Evolutionary conservation across 1,140 invertebrate genomes (phyloP).

Genomic region (Sminthurides bifidus): DNA sequence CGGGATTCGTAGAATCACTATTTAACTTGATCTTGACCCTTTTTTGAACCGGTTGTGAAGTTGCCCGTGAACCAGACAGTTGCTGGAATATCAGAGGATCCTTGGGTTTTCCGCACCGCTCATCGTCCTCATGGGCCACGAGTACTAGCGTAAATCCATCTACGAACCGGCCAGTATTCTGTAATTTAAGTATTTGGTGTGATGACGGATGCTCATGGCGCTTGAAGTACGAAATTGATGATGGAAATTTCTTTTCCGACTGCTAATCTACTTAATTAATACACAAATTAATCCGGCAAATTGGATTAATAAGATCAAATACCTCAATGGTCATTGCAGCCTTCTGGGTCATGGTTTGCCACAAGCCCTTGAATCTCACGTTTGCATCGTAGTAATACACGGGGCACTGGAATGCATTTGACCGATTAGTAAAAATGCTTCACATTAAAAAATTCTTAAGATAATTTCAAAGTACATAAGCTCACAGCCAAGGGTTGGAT

Average conservation of each 20-base stretch:
- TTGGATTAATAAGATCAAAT: background rate
- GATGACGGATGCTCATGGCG: background rate
- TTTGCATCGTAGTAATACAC: constrained; percentile 21
- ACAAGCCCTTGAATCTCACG: constrained; percentile 17
- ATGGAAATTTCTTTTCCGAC: background rate
- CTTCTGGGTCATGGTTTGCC: constrained; percentile 25
- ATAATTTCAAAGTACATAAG: background rate
- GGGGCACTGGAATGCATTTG: constrained; percentile 28
- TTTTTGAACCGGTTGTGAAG: background rate
- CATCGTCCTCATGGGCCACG: constrained; percentile 15
- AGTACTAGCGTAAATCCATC: constrained; percentile 18
- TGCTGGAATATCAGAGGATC: background rate
- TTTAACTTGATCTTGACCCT: constrained; percentile 13
- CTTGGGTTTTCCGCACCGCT: constrained; percentile 4
- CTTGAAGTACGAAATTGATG: background rate
- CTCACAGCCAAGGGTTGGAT: constrained; percentile 6
- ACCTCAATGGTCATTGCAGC: constrained; percentile 24
- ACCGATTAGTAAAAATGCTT: too few species aligned
- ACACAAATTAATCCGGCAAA: too few species aligned
- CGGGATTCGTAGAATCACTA: constrained; percentile 11
- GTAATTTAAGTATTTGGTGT: background rate
- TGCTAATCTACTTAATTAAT: background rate
- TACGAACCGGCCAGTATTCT: constrained; percentile 2
- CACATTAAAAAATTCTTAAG: too few species aligned
- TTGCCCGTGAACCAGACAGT: background rate